Evolutionary conservation across 2,888 invertebrate species (phyloP).

Genomic region (Platynereis dumerilii): DNA sequence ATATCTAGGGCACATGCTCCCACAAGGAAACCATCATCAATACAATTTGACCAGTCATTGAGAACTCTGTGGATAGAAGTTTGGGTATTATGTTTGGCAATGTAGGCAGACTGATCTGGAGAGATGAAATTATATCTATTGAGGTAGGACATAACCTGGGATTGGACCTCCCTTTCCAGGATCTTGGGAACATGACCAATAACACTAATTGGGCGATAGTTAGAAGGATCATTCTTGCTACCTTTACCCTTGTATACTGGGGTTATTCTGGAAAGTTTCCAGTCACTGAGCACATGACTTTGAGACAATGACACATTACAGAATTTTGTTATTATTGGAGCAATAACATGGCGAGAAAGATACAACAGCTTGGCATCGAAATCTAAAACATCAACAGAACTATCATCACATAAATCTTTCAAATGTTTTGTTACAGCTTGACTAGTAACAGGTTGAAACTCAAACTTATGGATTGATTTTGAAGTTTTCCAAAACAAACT

Average conservation of each 20-base stretch:
- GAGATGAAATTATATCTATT: not conserved
- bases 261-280: not conserved
- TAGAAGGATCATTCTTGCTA: not conserved
- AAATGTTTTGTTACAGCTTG: not conserved
- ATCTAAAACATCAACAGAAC: slow-evolving; percentile 1
- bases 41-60: not conserved
- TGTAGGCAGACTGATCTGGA: slow-evolving; percentile 3
- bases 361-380: not conserved
- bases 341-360: not conserved
- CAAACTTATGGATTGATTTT: not conserved
- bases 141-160: not conserved
- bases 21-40: not conserved
- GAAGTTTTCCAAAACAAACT: not conserved
- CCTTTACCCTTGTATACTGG: slow-evolving; percentile 3
- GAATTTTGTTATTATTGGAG: not conserved
- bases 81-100: not conserved
- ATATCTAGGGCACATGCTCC: slow-evolving; percentile 7
- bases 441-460: not conserved
- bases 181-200: slow-evolving; percentile 4
- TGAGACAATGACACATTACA: not conserved
- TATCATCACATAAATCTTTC: not conserved
- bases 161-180: not conserved
- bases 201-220: not conserved
- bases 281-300: not conserved
- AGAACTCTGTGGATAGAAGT: not conserved